These are phyloP conservation scores for Bombus sylvicola DNA, from an alignment of 1,140 invertebrate genomes.

Conservation along the genomic window DNA sequence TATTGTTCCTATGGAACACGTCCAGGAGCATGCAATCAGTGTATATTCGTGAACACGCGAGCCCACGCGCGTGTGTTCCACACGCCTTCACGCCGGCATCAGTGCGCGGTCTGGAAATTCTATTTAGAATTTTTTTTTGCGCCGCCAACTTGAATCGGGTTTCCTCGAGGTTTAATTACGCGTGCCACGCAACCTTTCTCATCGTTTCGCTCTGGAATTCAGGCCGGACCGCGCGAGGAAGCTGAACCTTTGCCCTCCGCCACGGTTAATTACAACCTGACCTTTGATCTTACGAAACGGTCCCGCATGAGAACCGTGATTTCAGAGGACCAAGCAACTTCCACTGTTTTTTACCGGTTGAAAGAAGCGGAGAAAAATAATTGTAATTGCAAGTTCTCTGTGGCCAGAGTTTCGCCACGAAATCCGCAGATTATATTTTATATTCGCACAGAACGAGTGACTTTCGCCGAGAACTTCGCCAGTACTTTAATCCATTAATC, in stretches of 20 bases:
- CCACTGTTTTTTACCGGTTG: background rate
- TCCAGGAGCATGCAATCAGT: constrained; percentile 20
- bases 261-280: constrained; percentile 29
- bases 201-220: constrained; percentile 9
- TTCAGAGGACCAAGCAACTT: background rate
- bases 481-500: background rate
- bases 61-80: too few species aligned
- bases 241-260: constrained; percentile 18
- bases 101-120: background rate
- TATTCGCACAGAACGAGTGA: too few species aligned
- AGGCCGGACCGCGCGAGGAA: background rate
- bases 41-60: background rate
- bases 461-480: background rate
- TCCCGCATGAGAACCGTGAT: constrained; percentile 5
- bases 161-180: constrained; percentile 37
- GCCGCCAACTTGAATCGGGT: background rate
- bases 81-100: background rate
- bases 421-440: background rate
- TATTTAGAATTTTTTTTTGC: background rate
- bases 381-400: background rate
- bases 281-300: constrained; percentile 24
- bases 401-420: background rate
- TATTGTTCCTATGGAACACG: constrained; percentile 21
- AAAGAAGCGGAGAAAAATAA: background rate
- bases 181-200: constrained; percentile 27